phyloP scores from a whole-genome alignment of 1,140 invertebrate genomes.

The Caerostris darwini region DNA sequence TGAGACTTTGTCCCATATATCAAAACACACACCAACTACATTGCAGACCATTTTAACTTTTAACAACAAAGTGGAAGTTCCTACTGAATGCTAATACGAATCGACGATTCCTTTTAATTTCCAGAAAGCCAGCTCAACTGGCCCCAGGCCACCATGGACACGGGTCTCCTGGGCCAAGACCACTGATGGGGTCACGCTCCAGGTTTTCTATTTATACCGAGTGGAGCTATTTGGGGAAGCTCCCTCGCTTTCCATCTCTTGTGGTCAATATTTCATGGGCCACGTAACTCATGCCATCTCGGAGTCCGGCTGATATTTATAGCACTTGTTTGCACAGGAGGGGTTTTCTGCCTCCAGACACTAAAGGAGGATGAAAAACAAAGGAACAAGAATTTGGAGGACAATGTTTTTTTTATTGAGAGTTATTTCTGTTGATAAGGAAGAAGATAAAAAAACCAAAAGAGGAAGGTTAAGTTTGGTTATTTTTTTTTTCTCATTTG shows the following conservation, averaged over 20 bases:
- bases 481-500: too few species aligned
- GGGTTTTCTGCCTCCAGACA: not conserved
- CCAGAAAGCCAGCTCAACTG: not conserved
- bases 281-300: conserved; percentile 1
- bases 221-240: not conserved
- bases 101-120: not conserved
- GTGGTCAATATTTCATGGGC: conserved; percentile 19
- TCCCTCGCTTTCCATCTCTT: not conserved
- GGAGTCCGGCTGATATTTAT: conserved; percentile 18
- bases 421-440: too few species aligned
- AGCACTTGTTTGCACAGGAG: conserved; percentile 33
- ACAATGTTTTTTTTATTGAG: not conserved
- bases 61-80: not conserved
- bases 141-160: not conserved
- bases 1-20: too few species aligned
- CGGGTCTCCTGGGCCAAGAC: not conserved
- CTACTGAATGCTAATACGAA: not conserved
- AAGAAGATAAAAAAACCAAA: too few species aligned
- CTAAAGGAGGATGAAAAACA: not conserved
- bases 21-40: too few species aligned
- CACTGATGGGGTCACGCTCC: not conserved
- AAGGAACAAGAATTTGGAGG: not conserved
- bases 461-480: too few species aligned
- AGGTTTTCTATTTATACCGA: not conserved
- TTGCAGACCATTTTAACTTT: too few species aligned